Evolutionary conservation across 2,888 invertebrate genomes (phyloP).

Genomic region (Synergus gifuensis): DNA sequence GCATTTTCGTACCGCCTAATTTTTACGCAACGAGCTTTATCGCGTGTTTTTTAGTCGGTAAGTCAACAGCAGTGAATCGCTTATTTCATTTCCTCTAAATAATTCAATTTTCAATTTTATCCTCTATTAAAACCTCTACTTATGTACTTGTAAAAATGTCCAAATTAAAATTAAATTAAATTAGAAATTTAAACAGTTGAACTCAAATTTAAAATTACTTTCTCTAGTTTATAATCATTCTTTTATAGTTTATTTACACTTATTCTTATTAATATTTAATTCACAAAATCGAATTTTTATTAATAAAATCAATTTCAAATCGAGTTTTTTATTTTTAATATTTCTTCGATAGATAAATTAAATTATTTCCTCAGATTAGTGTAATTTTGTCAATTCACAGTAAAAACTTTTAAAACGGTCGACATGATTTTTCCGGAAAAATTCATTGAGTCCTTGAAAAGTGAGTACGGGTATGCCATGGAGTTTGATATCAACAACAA

Average conservation of each 20-base stretch:
- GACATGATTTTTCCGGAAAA: constrained; percentile 28
- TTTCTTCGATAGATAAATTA: background rate
- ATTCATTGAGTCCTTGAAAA: constrained; percentile 1
- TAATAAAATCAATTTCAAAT: background rate
- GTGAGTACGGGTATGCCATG: constrained; percentile 24
- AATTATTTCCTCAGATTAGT: background rate
- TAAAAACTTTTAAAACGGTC: background rate
- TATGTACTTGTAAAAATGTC: background rate
- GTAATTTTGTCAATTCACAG: constrained; percentile 4
- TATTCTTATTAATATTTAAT: no score
- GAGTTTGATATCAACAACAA: constrained; percentile 36
- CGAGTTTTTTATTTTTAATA: background rate
- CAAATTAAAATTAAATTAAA: no score
- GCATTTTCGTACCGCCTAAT: background rate
- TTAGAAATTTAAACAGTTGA: no score
- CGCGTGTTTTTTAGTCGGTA: background rate
- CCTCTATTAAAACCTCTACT: background rate
- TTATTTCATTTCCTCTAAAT: background rate
- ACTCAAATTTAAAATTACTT: no score
- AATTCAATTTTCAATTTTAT: background rate
- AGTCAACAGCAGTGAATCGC: background rate
- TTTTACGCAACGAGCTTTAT: constrained; percentile 3
- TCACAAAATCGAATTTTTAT: no score
- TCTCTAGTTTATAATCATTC: no score
- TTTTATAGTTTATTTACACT: no score